Conservation (phyloP, 2,113 vertebrate genomes). For the Megaleporinus macrocephalus region DNA sequence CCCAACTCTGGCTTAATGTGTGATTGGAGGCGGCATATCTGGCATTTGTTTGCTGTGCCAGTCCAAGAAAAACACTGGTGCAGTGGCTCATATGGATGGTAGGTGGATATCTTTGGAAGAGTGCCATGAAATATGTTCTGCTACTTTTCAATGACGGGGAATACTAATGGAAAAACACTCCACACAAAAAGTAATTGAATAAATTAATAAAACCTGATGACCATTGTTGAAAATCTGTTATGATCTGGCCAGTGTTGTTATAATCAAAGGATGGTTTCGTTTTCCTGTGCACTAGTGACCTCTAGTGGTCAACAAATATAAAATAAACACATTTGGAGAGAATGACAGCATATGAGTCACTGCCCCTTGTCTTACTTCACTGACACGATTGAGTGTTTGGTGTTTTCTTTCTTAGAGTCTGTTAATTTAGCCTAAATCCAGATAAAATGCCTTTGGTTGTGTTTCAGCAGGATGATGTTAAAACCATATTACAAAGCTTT, state of each 20-base stretch:
- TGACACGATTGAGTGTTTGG: neutral
- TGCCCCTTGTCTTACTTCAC: neutral
- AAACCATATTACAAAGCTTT: neutral
- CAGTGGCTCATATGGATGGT: neutral
- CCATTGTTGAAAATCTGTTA: no score
- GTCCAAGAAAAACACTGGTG: neutral
- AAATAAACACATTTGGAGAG: neutral
- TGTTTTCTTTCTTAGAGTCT: no score
- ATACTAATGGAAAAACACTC: neutral
- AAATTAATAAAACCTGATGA: neutral
- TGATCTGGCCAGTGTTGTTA: neutral
- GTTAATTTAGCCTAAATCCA: neutral
- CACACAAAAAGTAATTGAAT: neutral
- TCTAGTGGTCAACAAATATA: constrained; percentile 46
- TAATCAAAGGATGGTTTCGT: neutral
- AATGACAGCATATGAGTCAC: neutral
- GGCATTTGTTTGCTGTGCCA: neutral
- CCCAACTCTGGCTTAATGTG: neutral
- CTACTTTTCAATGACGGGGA: neutral
- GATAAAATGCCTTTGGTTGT: neutral
- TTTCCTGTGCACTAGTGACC: neutral
- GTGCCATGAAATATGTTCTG: neutral
- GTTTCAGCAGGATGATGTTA: neutral
- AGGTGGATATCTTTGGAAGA: neutral
- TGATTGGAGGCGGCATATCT: neutral